A percentile compares a stretch with the other conserved stretches of the same genome.
phyloP scores from a whole-genome alignment of 2,113 vertebrate genomes.

The Phrynosoma blainvillii region DNA sequence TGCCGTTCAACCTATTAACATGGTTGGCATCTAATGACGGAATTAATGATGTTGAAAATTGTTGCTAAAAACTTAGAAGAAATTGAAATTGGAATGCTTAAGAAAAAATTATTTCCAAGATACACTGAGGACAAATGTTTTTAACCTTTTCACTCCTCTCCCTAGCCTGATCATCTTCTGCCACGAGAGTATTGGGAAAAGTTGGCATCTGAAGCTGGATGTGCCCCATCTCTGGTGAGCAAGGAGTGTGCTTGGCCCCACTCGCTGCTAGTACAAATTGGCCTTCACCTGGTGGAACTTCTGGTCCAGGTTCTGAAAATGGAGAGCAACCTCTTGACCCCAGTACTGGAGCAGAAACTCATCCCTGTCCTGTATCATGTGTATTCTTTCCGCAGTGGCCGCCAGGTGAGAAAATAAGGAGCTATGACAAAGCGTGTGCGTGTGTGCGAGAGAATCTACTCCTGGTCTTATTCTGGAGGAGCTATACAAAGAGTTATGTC shows the following conservation, averaged over 20 bases:
- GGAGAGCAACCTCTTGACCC: constrained; percentile 74
- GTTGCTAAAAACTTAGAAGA: too few relatives aligned
- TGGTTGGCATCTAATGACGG: too few relatives aligned
- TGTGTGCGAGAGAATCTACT: too few relatives aligned
- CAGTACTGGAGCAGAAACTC: constrained; percentile 53
- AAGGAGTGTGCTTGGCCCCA: constrained; percentile 79
- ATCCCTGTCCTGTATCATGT: constrained; percentile 92
- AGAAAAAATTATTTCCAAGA: too few relatives aligned
- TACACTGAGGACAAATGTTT: too few relatives aligned
- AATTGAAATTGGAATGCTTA: too few relatives aligned
- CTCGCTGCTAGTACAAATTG: constrained; percentile 81
- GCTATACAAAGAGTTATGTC: too few relatives aligned
- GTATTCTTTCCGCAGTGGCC: constrained; percentile 88
- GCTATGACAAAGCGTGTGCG: not conserved
- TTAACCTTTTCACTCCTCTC: not conserved
- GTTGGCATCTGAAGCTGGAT: constrained; percentile 74
- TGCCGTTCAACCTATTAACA: too few relatives aligned
- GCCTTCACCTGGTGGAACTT: constrained; percentile 87
- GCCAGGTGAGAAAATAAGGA: constrained; percentile 78
- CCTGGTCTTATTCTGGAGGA: too few relatives aligned
- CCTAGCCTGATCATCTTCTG: constrained; percentile 74
- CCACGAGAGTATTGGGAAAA: constrained; percentile 86
- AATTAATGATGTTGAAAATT: too few relatives aligned
- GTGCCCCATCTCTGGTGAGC: constrained; percentile 71
- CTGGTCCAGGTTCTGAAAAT: constrained; percentile 86